Base-by-base conservation (phyloP, 2,797 vertebrate species). In the Enteromius viviparus region DNA sequence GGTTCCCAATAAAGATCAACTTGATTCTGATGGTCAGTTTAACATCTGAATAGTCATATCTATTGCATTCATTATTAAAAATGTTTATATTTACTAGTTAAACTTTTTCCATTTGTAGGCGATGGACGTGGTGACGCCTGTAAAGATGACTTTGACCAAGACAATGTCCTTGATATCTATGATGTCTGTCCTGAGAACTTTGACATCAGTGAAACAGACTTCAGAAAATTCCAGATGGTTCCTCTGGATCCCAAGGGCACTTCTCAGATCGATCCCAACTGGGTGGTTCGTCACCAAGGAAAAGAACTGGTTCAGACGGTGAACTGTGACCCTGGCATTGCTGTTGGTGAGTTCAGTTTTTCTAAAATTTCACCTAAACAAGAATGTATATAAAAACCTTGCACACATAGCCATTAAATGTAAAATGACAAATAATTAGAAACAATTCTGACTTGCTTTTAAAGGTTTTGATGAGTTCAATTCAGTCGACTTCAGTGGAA, bases 271-370 rank as follows among this genome's bases (percentile, higher is more conserved):
- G 98, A 99, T 91, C 98, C 98, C 49, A 99, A 99, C 92, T 99
- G 98, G 98, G 97, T 99, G 49, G 98, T 99, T 40, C 96, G 97
- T 84, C 98, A 99, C 90, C 96, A 99, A 91, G 98, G 98, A 88
- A 99, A 99, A 94, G 98, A 99, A 80, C 91, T 99, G 71, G 97
- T 99, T 87, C 98, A 99, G 92, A 99, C 98, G 2, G 97, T 99
- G 89, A 99, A 99, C 93, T 99, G 98, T 72, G 98, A 99, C 82
- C 98, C 98, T 89, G 98, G 98, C 85, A 96, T 99, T 87, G 98
- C 98, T 92, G 94, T 99, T 0, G 98, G 98, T 99, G 88, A 94
- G 97, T 83, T 55, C n/a, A 78, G 42, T 49, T 3, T 45, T 45
- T 53, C 19, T 45, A 6, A 34, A 51, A 65, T 74, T 21, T 3